These are phyloP conservation scores for Psittacula echo DNA, from an alignment of 2,797 vertebrate species.

Conservation along the genomic window DNA sequence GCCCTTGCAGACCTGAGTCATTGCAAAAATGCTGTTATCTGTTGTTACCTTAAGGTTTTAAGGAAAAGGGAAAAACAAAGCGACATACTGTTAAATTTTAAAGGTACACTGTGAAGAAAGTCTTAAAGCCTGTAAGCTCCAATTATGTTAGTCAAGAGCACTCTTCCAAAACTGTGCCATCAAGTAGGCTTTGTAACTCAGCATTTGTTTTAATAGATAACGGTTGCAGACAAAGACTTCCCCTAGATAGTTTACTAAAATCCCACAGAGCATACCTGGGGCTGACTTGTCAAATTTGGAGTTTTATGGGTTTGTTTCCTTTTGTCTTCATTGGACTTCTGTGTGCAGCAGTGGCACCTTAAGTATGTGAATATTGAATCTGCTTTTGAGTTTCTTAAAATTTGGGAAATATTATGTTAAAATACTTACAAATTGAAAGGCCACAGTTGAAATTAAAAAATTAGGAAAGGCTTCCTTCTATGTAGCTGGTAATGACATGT, in stretches of 20 bases:
- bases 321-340: background rate
- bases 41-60: background rate
- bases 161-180: background rate
- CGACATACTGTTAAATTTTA: background rate
- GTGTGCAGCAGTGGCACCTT: background rate
- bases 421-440: background rate
- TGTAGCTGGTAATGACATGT: fast-evolving
- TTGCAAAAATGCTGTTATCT: background rate
- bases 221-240: background rate
- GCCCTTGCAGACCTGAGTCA: fast-evolving
- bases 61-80: background rate
- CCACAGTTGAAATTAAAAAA: background rate
- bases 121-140: background rate
- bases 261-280: background rate
- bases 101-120: background rate
- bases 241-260: background rate
- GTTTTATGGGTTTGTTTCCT: background rate
- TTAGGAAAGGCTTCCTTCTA: background rate
- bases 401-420: background rate
- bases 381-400: background rate
- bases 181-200: background rate
- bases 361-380: background rate
- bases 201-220: background rate
- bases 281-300: background rate
- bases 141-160: background rate